These are phyloP conservation scores for Siphonodentalium dalli DNA, from an alignment of 2,888 invertebrate genomes.

Conservation along the genomic window DNA sequence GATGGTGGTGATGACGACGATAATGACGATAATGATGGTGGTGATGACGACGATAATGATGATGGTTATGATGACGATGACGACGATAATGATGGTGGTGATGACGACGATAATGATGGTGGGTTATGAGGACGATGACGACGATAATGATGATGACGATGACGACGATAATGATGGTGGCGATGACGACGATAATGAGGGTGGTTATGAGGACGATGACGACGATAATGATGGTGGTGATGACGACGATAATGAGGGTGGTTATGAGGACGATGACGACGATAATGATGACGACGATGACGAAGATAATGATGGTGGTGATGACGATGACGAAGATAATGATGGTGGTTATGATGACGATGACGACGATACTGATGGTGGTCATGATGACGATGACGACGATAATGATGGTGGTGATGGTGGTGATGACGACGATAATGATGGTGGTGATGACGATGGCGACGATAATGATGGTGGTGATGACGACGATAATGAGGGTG, in stretches of 20 bases:
- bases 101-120: slow-evolving; percentile 2
- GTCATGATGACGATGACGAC: background rate
- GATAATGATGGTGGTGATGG: slow-evolving; percentile 1
- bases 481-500: slow-evolving; percentile 17
- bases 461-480: slow-evolving; percentile 12
- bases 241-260: background rate
- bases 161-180: slow-evolving; percentile 6
- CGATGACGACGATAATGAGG: background rate
- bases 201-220: background rate
- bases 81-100: slow-evolving; percentile 8
- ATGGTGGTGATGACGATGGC: slow-evolving; percentile 13
- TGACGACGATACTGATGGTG: background rate
- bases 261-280: background rate
- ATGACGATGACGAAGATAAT: background rate
- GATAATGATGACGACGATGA: slow-evolving; percentile 1
- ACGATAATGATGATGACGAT: slow-evolving; percentile 8
- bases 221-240: background rate
- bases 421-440: slow-evolving; percentile 17
- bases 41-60: slow-evolving; percentile 23
- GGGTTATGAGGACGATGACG: slow-evolving; percentile 2
- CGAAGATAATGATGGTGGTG: background rate
- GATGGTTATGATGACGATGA: slow-evolving; percentile 15
- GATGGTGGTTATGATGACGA: background rate
- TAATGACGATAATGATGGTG: slow-evolving; percentile 16
- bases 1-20: slow-evolving; percentile 6